phyloP scores from a whole-genome alignment of 2,888 invertebrate species.

The Catocala nupta region DNA sequence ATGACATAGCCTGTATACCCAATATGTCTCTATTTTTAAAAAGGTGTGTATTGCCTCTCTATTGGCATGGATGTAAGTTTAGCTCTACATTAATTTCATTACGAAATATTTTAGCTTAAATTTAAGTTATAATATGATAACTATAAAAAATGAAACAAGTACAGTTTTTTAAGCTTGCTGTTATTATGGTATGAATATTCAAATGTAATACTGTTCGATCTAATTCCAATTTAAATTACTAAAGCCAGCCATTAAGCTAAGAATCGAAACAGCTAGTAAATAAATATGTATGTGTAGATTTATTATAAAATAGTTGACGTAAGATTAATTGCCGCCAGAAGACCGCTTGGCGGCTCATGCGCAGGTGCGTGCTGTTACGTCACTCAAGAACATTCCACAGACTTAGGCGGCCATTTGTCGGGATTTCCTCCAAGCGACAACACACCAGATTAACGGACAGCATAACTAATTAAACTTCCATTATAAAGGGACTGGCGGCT shows the following conservation, averaged over 20 bases:
- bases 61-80: too few species aligned
- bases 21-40: too few species aligned
- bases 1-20: too few species aligned
- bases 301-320: slow-evolving; percentile 68
- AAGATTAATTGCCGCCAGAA: slow-evolving; percentile 74
- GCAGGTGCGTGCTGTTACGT: slow-evolving; percentile 66
- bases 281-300: slow-evolving; percentile 49
- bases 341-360: slow-evolving; percentile 78
- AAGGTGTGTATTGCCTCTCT: too few species aligned
- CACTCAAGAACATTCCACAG: slow-evolving; percentile 63
- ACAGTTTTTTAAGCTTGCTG: too few species aligned
- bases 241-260: background rate
- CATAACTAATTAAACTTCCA: slow-evolving; percentile 12
- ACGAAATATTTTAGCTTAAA: too few species aligned
- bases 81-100: too few species aligned
- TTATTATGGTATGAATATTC: too few species aligned
- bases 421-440: slow-evolving; percentile 31
- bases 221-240: too few species aligned
- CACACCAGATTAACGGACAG: slow-evolving; percentile 11
- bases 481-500: slow-evolving; percentile 4
- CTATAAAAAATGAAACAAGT: too few species aligned
- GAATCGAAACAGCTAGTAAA: background rate
- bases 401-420: slow-evolving; percentile 38
- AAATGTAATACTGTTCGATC: too few species aligned
- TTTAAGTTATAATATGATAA: too few species aligned